Conservation (phyloP, 1,140 invertebrate species). For the Saccostrea glomerata region DNA sequence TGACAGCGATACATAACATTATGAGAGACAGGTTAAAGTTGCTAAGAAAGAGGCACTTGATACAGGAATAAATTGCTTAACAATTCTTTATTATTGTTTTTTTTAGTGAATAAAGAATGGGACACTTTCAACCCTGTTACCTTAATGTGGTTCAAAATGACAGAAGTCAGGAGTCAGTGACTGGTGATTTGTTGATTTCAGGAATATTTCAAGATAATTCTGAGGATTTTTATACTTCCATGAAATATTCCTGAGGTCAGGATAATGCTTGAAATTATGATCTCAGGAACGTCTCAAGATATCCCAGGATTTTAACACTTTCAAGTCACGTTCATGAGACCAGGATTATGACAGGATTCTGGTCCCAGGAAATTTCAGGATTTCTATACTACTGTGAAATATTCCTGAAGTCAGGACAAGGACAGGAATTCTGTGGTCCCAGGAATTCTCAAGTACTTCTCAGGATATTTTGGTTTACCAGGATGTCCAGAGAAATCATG, state of each 20-base stretch:
- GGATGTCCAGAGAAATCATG: slow-evolving; percentile 22
- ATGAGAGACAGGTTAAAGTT: neutral
- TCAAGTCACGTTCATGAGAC: no score
- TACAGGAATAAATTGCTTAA: neutral
- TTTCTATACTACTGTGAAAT: neutral
- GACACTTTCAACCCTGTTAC: neutral
- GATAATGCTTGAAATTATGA: no score
- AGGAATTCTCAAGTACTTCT: neutral
- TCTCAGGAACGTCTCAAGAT: no score
- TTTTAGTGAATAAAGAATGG: neutral
- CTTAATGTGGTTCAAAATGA: neutral
- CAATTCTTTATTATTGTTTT: neutral
- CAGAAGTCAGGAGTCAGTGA: neutral
- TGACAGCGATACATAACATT: neutral
- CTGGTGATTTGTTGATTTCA: neutral
- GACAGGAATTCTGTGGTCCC: neutral
- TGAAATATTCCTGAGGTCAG: no score
- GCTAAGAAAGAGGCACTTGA: neutral
- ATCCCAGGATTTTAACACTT: no score
- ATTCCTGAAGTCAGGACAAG: slow-evolving; percentile 10
- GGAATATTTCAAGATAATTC: neutral
- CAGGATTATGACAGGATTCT: neutral
- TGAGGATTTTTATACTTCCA: neutral
- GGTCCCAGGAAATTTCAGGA: neutral
- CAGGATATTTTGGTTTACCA: neutral